Evolutionary conservation across 2,113 vertebrate species (phyloP), one percentile per base, ranked within the genome.

Genomic region (Diphyllodes magnificus): DNA sequence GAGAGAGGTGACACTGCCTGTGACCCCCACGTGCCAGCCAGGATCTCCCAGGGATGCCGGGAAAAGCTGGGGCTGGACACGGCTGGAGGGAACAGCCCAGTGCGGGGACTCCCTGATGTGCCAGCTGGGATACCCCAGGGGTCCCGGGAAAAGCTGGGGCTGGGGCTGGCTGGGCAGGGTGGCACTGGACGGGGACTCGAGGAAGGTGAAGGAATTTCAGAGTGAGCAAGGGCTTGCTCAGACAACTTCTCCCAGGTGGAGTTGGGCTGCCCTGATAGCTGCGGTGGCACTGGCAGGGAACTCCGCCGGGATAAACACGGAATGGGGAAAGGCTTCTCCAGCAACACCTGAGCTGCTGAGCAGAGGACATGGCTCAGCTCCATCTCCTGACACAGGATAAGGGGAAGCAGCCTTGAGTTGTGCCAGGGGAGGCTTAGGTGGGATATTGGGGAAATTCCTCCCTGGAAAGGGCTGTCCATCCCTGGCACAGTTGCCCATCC

Each of bases 111-210:
- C 23, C 15, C 33, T 37, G 23, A 30, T 10, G 33, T 59, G 42
- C 42, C 71, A 75, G 42, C 54, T 16, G 4, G 72, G 27, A 59
- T 47, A 7, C 11, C 27, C 44, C 70, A 44, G 39, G 39, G 5
- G 3, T 27, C 24, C 70, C 6, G 0, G 28, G 50, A 45, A 56
- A 31, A 45, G 63, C 17, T 37, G 24, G 37, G 21, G 18, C 31
- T 49, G 79, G 24, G 56, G 40, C 45, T 71, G 66, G 66, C 47
- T 37, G 57, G 22, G 57, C 47, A 53, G 22, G 27, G 11, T 27
- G 57, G 39, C 47, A 37, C 28, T 45, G 49, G 27, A 17, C 0
- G 0, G 18, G n/a, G 57, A n/a, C 4, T 23, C 0, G 0, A 40
- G 66, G 54, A 65, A 93, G 56, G 42, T 28, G 47, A 47, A 23